Conservation (phyloP, 2,888 invertebrate species). For the Apamea crenata region DNA sequence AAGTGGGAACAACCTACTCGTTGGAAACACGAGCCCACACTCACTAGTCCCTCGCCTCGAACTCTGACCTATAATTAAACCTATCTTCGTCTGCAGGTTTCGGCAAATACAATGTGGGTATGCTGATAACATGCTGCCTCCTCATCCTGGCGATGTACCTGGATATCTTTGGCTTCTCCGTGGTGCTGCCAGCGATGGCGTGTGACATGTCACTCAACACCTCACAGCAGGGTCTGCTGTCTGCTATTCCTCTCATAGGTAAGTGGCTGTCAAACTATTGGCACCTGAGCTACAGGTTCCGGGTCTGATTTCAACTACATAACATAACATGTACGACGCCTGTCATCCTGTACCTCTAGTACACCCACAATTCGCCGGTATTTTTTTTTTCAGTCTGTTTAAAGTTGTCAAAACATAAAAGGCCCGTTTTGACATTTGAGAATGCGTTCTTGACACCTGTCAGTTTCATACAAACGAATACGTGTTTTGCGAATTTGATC, state of each 20-base stretch:
- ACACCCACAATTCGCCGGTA: no score
- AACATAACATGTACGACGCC: background rate
- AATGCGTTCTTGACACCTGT: no score
- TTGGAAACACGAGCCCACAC: no score
- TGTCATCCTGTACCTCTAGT: background rate
- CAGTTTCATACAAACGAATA: no score
- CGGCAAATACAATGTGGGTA: constrained; percentile 92
- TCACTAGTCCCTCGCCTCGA: background rate
- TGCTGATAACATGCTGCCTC: constrained; percentile 89
- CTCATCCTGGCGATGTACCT: constrained; percentile 84
- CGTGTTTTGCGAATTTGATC: no score
- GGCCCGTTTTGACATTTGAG: no score
- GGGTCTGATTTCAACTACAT: background rate
- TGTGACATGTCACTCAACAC: constrained; percentile 92
- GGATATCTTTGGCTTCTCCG: constrained; percentile 85
- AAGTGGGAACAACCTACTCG: no score
- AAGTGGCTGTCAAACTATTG: constrained; percentile 32
- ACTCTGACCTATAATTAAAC: background rate
- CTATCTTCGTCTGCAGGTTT: constrained; percentile 86
- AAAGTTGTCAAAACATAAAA: no score
- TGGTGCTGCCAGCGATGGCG: constrained; percentile 92
- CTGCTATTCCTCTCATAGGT: constrained; percentile 84
- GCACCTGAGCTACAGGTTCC: background rate
- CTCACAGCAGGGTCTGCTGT: constrained; percentile 91
- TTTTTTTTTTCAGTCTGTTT: no score